Percentiles rank a stretch among this genome's conserved stretches.
Conservation (phyloP, 2,888 invertebrate genomes). For the Girardia tigrina region DNA sequence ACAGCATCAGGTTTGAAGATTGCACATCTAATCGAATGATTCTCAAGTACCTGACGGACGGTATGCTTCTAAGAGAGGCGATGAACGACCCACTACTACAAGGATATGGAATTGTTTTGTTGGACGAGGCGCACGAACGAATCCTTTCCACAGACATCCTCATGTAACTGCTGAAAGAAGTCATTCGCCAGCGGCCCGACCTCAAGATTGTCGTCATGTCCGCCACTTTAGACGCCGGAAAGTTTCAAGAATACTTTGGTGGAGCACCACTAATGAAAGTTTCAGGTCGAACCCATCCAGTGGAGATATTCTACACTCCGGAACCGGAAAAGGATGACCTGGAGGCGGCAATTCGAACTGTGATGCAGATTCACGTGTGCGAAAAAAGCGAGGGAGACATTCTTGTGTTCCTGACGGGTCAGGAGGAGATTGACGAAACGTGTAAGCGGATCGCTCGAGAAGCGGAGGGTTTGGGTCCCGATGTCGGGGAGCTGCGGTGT, state of each 20-base stretch:
- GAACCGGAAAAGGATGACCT: conserved; percentile 93
- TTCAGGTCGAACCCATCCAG: conserved; percentile 84
- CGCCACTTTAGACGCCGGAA: conserved; percentile 93
- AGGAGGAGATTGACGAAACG: conserved; percentile 91
- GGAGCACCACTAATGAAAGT: conserved; percentile 96
- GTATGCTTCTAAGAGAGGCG: conserved; percentile 95
- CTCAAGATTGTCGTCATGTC: conserved; percentile 97
- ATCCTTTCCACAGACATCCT: conserved; percentile 93
- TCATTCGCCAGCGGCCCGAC: conserved; percentile 76
- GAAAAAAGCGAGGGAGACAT: conserved; percentile 66
- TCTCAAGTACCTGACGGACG: conserved; percentile 90
- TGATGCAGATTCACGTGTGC: conserved; percentile 82
- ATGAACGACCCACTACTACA: conserved; percentile 98
- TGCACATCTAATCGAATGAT: conserved; percentile 84
- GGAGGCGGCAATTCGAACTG: conserved; percentile 93
- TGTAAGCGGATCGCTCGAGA: conserved; percentile 91
- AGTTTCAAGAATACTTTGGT: conserved; percentile 90
- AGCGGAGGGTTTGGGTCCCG: conserved; percentile 83
- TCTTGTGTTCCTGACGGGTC: conserved; percentile 70
- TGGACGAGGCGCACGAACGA: conserved; percentile 97
- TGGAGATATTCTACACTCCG: conserved; percentile 95
- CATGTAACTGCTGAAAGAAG: conserved; percentile 93
- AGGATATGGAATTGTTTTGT: conserved; percentile 78
- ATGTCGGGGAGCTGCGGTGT: conserved; percentile 89
- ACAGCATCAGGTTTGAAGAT: conserved; percentile 95